Evolutionary conservation across 2,113 vertebrate genomes (phyloP).

Genomic region (Rhipidura dahli): DNA sequence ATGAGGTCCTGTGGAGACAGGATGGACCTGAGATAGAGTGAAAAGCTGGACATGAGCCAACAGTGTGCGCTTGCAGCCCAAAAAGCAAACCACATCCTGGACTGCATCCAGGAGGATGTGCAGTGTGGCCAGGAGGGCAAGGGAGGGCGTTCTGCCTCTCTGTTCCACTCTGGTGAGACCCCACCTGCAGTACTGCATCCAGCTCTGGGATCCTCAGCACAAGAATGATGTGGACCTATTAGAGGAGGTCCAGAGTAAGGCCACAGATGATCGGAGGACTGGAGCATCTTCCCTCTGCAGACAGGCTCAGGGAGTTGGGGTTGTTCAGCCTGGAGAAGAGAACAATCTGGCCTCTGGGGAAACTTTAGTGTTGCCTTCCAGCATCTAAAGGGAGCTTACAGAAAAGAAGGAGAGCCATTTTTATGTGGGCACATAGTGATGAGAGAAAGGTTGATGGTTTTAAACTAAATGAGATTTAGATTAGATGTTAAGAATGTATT

Average conservation of each 20-base stretch:
- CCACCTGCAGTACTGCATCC: neutral
- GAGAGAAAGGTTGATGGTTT: neutral
- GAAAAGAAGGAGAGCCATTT: neutral
- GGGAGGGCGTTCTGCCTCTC: neutral
- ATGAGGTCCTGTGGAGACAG: neutral
- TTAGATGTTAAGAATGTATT: neutral
- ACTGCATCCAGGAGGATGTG: neutral
- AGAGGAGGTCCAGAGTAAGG: neutral
- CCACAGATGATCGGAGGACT: neutral
- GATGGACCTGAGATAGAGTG: neutral
- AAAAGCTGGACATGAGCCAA: neutral
- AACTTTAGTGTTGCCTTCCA: neutral
- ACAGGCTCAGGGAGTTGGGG: neutral
- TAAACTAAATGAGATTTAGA: neutral
- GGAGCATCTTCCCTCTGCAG: neutral
- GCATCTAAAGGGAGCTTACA: neutral
- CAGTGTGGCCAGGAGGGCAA: neutral
- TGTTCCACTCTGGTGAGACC: neutral
- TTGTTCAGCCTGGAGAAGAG: neutral
- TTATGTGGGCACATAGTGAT: fast-evolving
- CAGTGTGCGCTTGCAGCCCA: neutral
- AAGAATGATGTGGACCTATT: neutral
- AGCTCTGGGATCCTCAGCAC: neutral
- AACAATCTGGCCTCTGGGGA: neutral
- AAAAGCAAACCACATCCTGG: neutral